phyloP scores from a whole-genome alignment of 2,113 vertebrate species.

The Microcebus murinus region DNA sequence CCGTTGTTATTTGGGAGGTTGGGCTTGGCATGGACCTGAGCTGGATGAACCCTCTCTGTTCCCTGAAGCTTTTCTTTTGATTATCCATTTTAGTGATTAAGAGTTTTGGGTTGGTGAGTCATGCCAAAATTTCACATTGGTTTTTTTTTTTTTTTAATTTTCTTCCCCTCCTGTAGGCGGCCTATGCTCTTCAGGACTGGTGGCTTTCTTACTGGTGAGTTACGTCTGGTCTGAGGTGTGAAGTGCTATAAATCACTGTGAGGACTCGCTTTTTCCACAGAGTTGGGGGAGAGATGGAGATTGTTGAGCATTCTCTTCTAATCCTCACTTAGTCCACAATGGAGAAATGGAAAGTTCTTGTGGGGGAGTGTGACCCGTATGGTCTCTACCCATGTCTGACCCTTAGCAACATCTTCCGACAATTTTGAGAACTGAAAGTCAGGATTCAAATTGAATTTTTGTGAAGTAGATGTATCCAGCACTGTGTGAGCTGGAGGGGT shows the following conservation, averaged over 20 bases:
- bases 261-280: not conserved
- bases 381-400: not conserved
- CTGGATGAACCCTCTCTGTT: fast-evolving
- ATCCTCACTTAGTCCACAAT: not conserved
- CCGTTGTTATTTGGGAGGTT: not conserved
- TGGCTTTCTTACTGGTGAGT: constrained; percentile 97
- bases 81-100: fast-evolving
- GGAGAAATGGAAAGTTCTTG: not conserved
- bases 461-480: not conserved
- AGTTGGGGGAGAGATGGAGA: not conserved
- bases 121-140: not conserved
- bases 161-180: constrained; percentile 81
- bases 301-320: not conserved
- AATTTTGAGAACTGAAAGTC: constrained; percentile 43
- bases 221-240: not conserved
- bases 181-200: constrained; percentile 95
- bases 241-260: not conserved
- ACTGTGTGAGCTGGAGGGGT: not conserved
- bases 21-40: not conserved
- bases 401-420: not conserved
- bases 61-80: fast-evolving
- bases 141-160: not conserved
- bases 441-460: not conserved
- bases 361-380: not conserved
- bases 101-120: not conserved